These are phyloP conservation scores for Gari tellinella DNA, from an alignment of 2,888 invertebrate genomes.

Conservation along the genomic window DNA sequence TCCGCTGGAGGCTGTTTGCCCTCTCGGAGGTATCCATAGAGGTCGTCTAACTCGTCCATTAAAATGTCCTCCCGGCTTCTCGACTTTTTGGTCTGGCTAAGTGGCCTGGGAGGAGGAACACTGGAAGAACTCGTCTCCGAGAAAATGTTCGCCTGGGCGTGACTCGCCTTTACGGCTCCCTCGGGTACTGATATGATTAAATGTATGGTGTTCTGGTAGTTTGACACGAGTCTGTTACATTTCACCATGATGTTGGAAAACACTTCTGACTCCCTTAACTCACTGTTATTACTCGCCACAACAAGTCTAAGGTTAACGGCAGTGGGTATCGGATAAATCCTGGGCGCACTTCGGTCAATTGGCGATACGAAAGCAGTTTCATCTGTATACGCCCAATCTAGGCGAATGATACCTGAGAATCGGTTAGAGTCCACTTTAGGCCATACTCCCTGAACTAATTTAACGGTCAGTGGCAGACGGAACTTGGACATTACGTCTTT, in stretches of 20 bases:
- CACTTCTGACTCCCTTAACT: conserved; percentile 69
- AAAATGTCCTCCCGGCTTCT: conserved; percentile 89
- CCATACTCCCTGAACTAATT: conserved; percentile 95
- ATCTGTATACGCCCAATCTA: conserved; percentile 81
- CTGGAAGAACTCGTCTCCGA: conserved; percentile 46
- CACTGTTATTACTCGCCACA: conserved; percentile 86
- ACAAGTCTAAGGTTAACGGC: conserved; percentile 93
- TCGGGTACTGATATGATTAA: conserved; percentile 79
- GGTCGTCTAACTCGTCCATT: conserved; percentile 96
- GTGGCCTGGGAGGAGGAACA: conserved; percentile 11
- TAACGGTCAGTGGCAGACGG: conserved; percentile 95
- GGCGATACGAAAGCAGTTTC: conserved; percentile 82
- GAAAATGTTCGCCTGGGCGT: conserved; percentile 70
- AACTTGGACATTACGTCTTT: conserved; percentile 93
- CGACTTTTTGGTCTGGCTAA: conserved; percentile 61
- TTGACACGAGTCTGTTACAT: conserved; percentile 80
- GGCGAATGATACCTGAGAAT: conserved; percentile 80
- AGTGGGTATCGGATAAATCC: conserved; percentile 92
- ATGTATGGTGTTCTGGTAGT: conserved; percentile 83
- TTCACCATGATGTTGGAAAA: conserved; percentile 69
- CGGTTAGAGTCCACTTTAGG: conserved; percentile 87
- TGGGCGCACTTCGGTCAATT: conserved; percentile 73
- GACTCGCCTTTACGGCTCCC: conserved; percentile 64
- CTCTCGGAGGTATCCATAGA: conserved; percentile 97
- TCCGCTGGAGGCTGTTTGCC: conserved; percentile 92